These are phyloP conservation scores for Trinorchestia longiramus DNA, from an alignment of 1,140 invertebrate genomes.

Conservation along the genomic window DNA sequence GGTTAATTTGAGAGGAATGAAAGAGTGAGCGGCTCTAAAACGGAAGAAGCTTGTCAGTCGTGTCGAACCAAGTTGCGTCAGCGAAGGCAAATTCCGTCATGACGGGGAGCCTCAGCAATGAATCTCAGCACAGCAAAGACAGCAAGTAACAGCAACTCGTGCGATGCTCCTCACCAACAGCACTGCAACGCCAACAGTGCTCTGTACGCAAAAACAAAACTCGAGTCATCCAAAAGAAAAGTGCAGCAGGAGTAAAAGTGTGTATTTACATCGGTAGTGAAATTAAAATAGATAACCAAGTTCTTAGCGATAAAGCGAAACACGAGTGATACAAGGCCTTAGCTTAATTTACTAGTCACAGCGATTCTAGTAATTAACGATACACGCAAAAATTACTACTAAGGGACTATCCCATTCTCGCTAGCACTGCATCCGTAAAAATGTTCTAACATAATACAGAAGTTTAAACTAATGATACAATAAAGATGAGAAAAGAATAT, in stretches of 20 bases:
- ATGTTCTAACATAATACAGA: background rate
- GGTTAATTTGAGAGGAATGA: background rate
- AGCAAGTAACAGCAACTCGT: slow-evolving; percentile 52
- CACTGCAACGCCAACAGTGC: slow-evolving; percentile 52
- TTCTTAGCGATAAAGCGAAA: background rate
- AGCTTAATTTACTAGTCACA: background rate
- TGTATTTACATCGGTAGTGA: slow-evolving; percentile 13
- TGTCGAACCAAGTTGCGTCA: background rate
- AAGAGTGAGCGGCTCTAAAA: background rate
- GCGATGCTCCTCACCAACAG: slow-evolving; percentile 44
- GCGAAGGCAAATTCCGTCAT: slow-evolving; percentile 22
- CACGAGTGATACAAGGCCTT: background rate
- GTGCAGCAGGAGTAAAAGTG: background rate
- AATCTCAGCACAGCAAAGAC: slow-evolving; percentile 48
- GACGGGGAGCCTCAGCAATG: slow-evolving; percentile 44
- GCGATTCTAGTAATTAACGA: slow-evolving; percentile 19
- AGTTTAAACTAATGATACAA: background rate
- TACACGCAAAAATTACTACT: background rate
- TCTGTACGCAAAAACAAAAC: slow-evolving; percentile 54
- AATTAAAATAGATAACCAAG: background rate
- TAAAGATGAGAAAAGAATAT: background rate
- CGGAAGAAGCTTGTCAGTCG: background rate
- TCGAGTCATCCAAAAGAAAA: slow-evolving; percentile 23
- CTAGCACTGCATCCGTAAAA: slow-evolving; percentile 12
- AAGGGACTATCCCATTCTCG: background rate